phyloP scores from a whole-genome alignment of 2,888 invertebrate genomes.

The Drosophila kanekoi region DNA sequence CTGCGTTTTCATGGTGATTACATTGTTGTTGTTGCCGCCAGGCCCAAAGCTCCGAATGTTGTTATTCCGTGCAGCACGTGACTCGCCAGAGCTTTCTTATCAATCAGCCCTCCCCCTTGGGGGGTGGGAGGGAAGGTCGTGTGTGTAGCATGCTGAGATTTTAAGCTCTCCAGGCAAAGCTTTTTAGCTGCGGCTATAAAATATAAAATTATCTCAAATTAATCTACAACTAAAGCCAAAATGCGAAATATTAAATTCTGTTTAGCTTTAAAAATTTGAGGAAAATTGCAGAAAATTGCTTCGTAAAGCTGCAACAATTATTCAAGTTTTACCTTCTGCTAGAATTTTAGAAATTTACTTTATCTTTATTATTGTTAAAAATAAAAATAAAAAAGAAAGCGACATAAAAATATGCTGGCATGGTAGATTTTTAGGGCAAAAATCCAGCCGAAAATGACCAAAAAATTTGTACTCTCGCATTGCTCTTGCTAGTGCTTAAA shows the following conservation, averaged over 20 bases:
- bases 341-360: no score
- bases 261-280: background rate
- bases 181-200: constrained; percentile 4
- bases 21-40: constrained; percentile 24
- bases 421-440: no score
- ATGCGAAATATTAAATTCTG: no score
- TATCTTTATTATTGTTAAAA: no score
- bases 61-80: constrained; percentile 78
- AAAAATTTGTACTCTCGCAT: background rate
- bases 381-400: no score
- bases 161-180: constrained; percentile 28
- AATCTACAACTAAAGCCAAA: background rate
- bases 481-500: background rate
- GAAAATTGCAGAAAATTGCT: background rate
- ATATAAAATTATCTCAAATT: background rate
- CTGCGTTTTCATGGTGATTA: constrained; percentile 72
- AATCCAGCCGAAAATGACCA: background rate
- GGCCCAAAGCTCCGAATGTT: constrained; percentile 59
- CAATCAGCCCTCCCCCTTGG: constrained; percentile 29
- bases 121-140: background rate
- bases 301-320: no score
- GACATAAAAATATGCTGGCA: no score
- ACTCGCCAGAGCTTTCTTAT: constrained; percentile 69
- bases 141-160: constrained; percentile 21
- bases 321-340: no score